Conservation (phyloP, 2,888 invertebrate species). For the Pseudeuparius sepicola region DNA sequence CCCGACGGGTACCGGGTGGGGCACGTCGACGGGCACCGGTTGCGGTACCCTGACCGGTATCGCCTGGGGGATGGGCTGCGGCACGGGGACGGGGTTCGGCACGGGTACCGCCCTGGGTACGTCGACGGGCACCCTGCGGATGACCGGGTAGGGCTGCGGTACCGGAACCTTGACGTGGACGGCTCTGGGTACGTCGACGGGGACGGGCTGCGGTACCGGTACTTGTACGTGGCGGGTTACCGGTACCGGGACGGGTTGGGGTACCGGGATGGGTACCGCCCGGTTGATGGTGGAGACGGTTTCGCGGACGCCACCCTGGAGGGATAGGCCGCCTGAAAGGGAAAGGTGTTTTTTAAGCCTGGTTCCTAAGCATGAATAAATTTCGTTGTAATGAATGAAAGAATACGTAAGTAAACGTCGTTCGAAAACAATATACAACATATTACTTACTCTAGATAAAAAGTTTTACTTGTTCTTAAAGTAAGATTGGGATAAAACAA, state of each 20-base stretch:
- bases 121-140: constrained; percentile 31
- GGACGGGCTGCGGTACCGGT: constrained; percentile 33
- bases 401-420: too few species aligned
- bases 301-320: too few species aligned
- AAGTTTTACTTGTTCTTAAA: too few species aligned
- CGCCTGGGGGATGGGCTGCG: constrained; percentile 28
- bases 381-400: too few species aligned
- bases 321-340: too few species aligned
- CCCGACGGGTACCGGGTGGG: constrained; percentile 24
- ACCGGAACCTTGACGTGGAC: constrained; percentile 32
- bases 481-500: too few species aligned
- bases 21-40: constrained; percentile 26
- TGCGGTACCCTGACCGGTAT: constrained; percentile 31
- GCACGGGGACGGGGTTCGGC: constrained; percentile 28
- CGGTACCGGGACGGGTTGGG: constrained; percentile 36
- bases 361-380: too few species aligned
- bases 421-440: too few species aligned
- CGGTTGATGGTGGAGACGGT: constrained; percentile 37
- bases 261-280: constrained; percentile 39
- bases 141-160: constrained; percentile 42
- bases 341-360: too few species aligned
- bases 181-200: constrained; percentile 40
- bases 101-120: constrained; percentile 32
- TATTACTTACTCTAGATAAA: too few species aligned
- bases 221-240: constrained; percentile 38